These are phyloP conservation scores for Apotomis capreana DNA, from an alignment of 2,888 invertebrate genomes.

Conservation along the genomic window DNA sequence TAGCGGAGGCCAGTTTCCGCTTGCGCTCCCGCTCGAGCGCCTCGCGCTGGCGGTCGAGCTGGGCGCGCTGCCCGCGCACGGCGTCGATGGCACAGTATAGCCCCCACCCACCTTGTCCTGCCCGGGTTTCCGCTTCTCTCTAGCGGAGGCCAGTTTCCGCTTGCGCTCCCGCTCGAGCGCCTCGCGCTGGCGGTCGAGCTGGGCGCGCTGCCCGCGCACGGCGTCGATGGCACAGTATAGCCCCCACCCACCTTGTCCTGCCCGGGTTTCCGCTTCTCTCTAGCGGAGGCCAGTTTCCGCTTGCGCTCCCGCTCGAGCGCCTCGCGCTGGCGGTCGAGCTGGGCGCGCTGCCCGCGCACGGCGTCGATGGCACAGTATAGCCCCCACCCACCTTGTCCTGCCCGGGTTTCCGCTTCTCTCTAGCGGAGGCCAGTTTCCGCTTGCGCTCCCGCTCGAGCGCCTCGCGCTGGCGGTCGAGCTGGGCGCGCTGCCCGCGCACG, in stretches of 20 bases:
- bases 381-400: conserved; percentile 79
- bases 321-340: conserved; percentile 79
- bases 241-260: conserved; percentile 79
- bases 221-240: conserved; percentile 59
- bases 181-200: conserved; percentile 79
- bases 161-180: conserved; percentile 77
- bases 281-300: conserved; percentile 75
- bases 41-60: conserved; percentile 79
- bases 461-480: conserved; percentile 78
- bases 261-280: conserved; percentile 64
- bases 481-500: conserved; percentile 71
- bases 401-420: conserved; percentile 64
- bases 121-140: conserved; percentile 64
- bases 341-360: conserved; percentile 73
- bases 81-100: conserved; percentile 59
- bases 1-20: conserved; percentile 75
- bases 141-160: conserved; percentile 75
- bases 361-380: conserved; percentile 59
- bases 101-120: conserved; percentile 79
- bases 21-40: conserved; percentile 77
- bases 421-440: conserved; percentile 75
- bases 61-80: conserved; percentile 73
- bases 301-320: conserved; percentile 77
- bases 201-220: conserved; percentile 73
- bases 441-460: conserved; percentile 77